phyloP scores from a whole-genome alignment of 2,113 vertebrate species.

The Amphiprion percula region DNA sequence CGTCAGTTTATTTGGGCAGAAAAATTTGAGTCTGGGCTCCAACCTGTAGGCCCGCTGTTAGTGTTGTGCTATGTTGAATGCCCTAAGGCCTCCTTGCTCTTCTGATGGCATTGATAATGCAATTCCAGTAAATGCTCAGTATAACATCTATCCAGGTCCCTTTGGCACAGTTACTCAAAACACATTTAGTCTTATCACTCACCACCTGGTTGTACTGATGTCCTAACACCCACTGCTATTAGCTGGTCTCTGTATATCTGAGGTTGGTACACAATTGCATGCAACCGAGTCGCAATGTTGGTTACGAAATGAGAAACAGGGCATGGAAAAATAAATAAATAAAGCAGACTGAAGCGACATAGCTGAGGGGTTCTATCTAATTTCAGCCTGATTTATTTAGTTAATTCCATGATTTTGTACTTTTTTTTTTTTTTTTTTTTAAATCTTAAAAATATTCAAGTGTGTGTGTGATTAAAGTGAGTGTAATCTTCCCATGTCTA shows the following conservation, averaged over 20 bases:
- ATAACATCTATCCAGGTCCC: slow-evolving; percentile 58
- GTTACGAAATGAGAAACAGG: slow-evolving; percentile 15
- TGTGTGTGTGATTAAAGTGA: slow-evolving; percentile 31
- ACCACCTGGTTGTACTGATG: slow-evolving; percentile 37
- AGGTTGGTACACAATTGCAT: slow-evolving; percentile 31
- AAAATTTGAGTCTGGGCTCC: slow-evolving; percentile 29
- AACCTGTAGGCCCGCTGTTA: slow-evolving; percentile 23
- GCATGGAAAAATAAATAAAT: slow-evolving; percentile 8
- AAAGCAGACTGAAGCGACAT: neutral
- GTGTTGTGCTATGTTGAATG: slow-evolving; percentile 52
- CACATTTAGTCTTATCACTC: slow-evolving; percentile 72
- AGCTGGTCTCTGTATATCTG: slow-evolving; percentile 41
- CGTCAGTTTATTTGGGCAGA: slow-evolving; percentile 47
- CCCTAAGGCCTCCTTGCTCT: slow-evolving; percentile 56
- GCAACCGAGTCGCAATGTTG: slow-evolving; percentile 24
- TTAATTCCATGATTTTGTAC: slow-evolving; percentile 5
- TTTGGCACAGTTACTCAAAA: slow-evolving; percentile 68
- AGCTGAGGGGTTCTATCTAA: neutral
- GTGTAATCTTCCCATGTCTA: slow-evolving; percentile 40
- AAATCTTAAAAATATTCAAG: slow-evolving; percentile 35
- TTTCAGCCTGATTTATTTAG: slow-evolving; percentile 15
- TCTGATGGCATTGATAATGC: slow-evolving; percentile 69
- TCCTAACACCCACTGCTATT: slow-evolving; percentile 46
- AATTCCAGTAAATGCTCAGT: slow-evolving; percentile 61
- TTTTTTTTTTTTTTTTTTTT: slow-evolving; percentile 19